Conservation (phyloP, 2,888 invertebrate species). For the Zygaena filipendulae region DNA sequence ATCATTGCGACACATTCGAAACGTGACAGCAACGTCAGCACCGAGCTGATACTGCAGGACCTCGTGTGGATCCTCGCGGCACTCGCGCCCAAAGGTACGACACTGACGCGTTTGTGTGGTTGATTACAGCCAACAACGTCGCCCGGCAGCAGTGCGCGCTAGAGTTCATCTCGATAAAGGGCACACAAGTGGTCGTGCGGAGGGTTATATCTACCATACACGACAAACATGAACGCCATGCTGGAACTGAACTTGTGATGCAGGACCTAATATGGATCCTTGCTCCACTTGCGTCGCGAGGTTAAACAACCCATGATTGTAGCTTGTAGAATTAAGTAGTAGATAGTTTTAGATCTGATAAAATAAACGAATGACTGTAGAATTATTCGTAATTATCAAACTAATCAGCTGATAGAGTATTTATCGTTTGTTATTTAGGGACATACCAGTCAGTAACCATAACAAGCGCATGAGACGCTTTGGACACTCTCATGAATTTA, state of each 20-base stretch:
- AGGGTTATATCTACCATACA: conserved; percentile 52
- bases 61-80: conserved; percentile 71
- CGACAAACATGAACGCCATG: conserved; percentile 49
- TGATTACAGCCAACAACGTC: conserved; percentile 56
- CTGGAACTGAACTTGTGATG: conserved; percentile 51
- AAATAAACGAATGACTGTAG: too few relatives aligned
- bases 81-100: conserved; percentile 63
- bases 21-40: conserved; percentile 58
- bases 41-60: conserved; percentile 67
- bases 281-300: conserved; percentile 54
- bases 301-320: conserved; percentile 2
- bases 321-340: too few relatives aligned
- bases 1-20: conserved; percentile 59
- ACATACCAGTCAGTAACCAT: too few relatives aligned
- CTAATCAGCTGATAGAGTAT: too few relatives aligned
- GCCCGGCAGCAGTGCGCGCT: conserved; percentile 51
- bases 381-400: too few relatives aligned
- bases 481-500: too few relatives aligned
- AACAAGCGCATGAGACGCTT: too few relatives aligned
- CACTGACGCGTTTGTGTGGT: conserved; percentile 18
- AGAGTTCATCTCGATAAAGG: conserved; percentile 57
- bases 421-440: too few relatives aligned
- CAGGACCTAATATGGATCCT: conserved; percentile 69
- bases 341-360: too few relatives aligned
- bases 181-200: conserved; percentile 61